These are phyloP conservation scores for Digitonthophagus gazella DNA, from an alignment of 2,888 invertebrate genomes.

Conservation along the genomic window DNA sequence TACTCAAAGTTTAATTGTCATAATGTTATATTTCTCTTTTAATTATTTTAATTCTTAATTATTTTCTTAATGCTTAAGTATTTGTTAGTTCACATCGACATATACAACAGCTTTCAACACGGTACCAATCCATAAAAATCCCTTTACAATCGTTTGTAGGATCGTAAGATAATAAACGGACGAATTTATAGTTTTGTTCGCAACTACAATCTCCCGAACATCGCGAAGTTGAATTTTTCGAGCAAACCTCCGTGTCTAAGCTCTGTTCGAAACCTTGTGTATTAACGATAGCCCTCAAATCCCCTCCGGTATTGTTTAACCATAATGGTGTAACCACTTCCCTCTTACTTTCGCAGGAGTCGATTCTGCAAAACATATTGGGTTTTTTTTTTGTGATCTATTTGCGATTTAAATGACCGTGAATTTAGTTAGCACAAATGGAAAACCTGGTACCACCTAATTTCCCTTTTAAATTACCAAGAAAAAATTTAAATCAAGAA, in stretches of 20 bases:
- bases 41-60: background rate
- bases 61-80: background rate
- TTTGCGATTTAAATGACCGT: too few species aligned
- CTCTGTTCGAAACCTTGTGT: conserved; percentile 19
- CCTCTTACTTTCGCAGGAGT: conserved; percentile 21
- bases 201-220: conserved; percentile 17
- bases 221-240: conserved; percentile 2
- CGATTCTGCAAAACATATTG: conserved; percentile 20
- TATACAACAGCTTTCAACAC: conserved; percentile 18
- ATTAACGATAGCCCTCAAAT: conserved; percentile 20
- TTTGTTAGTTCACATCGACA: conserved; percentile 14
- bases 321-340: conserved; percentile 19
- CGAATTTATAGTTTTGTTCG: conserved; percentile 21
- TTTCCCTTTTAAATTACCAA: too few species aligned
- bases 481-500: too few species aligned
- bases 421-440: background rate
- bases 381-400: background rate
- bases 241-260: conserved; percentile 16
- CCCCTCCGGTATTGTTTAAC: conserved; percentile 18
- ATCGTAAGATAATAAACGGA: conserved; percentile 19
- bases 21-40: background rate
- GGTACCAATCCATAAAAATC: conserved; percentile 24
- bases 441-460: too few species aligned
- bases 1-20: too few species aligned
- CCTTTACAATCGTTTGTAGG: conserved; percentile 19